Evolutionary conservation across 2,888 invertebrate species (phyloP).

Genomic region (Stenoptilia bipunctidactyla): DNA sequence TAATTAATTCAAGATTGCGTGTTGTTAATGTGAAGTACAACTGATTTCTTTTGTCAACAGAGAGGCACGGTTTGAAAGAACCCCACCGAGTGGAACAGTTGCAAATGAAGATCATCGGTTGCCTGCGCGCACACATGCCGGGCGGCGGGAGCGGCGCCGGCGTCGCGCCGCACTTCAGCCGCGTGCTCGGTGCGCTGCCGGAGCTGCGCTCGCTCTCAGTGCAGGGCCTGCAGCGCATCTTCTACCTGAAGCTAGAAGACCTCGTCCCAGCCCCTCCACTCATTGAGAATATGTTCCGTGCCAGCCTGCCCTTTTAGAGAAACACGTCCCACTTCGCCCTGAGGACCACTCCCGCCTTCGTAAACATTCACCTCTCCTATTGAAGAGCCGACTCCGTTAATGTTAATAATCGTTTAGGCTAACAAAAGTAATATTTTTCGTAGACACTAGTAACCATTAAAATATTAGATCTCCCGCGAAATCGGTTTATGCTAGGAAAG

Average conservation of each 20-base stretch:
- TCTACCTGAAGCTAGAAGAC: conserved; percentile 93
- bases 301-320: conserved; percentile 91
- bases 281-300: conserved; percentile 96
- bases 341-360: conserved; percentile 62
- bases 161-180: conserved; percentile 94
- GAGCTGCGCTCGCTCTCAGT: conserved; percentile 93
- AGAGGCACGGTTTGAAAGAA: conserved; percentile 92
- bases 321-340: conserved; percentile 29
- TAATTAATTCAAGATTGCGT: background rate
- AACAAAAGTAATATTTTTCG: conserved; percentile 48
- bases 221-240: conserved; percentile 94
- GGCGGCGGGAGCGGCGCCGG: conserved; percentile 87
- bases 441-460: conserved; percentile 48
- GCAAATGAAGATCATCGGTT: conserved; percentile 96
- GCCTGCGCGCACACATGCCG: conserved; percentile 95
- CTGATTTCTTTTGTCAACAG: conserved; percentile 59
- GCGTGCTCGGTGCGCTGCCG: conserved; percentile 91
- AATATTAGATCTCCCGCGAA: conserved; percentile 64
- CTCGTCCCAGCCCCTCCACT: conserved; percentile 91
- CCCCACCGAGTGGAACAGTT: conserved; percentile 93
- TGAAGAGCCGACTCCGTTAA: conserved; percentile 57
- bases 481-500: conserved; percentile 50
- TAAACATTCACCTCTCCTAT: conserved; percentile 37
- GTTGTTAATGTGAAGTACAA: background rate
- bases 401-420: conserved; percentile 61